Conservation (phyloP, 1,140 invertebrate genomes). For the Penaeus chinensis region DNA sequence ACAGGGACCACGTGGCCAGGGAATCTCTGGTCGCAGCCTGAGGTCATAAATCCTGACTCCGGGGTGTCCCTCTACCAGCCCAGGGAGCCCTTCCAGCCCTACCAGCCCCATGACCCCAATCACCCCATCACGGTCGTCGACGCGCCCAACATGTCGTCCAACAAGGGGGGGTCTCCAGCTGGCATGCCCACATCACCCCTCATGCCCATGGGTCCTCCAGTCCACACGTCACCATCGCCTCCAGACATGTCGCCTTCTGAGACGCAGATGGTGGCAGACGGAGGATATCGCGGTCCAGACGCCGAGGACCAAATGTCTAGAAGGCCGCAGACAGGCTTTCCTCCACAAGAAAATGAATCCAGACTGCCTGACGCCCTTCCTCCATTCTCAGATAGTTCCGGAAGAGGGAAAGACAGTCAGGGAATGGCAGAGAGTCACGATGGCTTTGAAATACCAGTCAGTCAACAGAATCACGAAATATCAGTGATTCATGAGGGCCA, state of each 20-base stretch:
- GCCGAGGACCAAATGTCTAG: neutral
- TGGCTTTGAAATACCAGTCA: too few species aligned
- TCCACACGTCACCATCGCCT: neutral
- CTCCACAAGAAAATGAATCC: too few species aligned
- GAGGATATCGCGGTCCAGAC: neutral
- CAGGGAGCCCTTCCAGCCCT: constrained; percentile 54
- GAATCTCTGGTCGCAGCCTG: constrained; percentile 54
- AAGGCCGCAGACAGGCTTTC: too few species aligned
- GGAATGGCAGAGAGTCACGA: too few species aligned
- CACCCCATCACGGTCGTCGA: constrained; percentile 55
- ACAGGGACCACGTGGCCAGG: neutral
- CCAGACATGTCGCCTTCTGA: constrained; percentile 20
- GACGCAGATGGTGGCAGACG: neutral
- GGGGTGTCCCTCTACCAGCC: constrained; percentile 61
- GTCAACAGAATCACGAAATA: too few species aligned
- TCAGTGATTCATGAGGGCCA: too few species aligned
- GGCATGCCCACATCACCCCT: neutral
- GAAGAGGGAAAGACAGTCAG: too few species aligned
- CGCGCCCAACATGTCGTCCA: constrained; percentile 3
- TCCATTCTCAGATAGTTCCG: too few species aligned
- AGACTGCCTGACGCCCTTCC: too few species aligned
- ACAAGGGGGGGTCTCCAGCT: neutral
- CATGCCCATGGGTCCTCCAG: neutral
- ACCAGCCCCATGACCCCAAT: constrained; percentile 42
- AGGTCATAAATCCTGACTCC: constrained; percentile 51